Percentiles rank a stretch among this genome's conserved stretches.
Evolutionary conservation across 2,113 vertebrate genomes (phyloP).

Genomic region (Rhea pennata): DNA sequence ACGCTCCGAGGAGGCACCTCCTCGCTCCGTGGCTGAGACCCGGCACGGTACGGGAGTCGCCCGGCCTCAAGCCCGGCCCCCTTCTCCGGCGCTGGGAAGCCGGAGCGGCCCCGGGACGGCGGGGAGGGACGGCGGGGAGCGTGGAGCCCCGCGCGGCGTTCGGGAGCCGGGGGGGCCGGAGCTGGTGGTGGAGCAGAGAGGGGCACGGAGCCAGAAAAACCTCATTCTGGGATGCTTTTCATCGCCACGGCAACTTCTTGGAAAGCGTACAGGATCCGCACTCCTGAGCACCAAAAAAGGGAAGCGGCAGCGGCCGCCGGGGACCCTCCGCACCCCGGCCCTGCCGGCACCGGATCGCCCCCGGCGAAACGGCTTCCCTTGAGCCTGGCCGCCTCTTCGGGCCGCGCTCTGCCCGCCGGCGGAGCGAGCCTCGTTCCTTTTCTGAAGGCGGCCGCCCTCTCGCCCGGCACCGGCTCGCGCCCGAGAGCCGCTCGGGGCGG

Average conservation of each 20-base stretch:
- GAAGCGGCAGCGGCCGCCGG: background rate
- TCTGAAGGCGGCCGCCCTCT: background rate
- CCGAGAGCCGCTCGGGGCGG: background rate
- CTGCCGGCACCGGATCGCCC: background rate
- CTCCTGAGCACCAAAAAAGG: constrained; percentile 74
- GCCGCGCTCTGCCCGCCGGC: background rate
- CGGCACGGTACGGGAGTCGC: background rate
- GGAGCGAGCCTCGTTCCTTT: background rate
- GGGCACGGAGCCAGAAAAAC: constrained; percentile 35
- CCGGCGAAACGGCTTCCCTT: constrained; percentile 41
- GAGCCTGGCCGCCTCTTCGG: constrained; percentile 18
- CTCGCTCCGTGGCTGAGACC: background rate
- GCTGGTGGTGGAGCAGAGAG: background rate
- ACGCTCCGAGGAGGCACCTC: background rate
- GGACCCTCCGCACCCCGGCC: background rate
- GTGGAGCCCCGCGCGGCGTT: background rate
- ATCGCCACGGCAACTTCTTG: constrained; percentile 67
- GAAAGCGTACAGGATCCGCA: constrained; percentile 35
- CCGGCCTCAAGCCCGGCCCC: background rate
- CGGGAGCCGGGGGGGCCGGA: background rate
- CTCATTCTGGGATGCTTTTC: constrained; percentile 44
- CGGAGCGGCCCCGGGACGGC: background rate
- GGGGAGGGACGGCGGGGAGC: background rate
- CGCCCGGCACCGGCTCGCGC: background rate
- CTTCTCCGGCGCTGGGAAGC: background rate